Conservation (phyloP, 2,888 invertebrate genomes). For the Ctena decussata region DNA sequence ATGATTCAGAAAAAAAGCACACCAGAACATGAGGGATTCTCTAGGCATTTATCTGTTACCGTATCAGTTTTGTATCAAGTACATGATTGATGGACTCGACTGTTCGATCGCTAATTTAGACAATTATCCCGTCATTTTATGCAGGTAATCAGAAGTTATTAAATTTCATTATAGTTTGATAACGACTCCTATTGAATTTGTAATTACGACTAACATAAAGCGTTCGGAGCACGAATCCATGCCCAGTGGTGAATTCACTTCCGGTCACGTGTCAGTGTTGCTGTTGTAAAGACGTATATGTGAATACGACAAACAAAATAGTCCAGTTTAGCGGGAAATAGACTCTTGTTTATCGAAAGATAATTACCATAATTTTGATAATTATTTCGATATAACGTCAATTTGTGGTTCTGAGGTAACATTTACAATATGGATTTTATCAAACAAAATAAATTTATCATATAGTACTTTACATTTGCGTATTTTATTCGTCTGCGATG, state of each 20-base stretch:
- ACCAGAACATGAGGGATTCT: too few species aligned
- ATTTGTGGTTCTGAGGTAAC: neutral
- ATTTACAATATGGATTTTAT: neutral
- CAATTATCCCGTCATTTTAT: slow-evolving; percentile 5
- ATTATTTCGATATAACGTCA: neutral
- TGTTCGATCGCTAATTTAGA: neutral
- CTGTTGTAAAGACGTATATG: neutral
- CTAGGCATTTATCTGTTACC: neutral
- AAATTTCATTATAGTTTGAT: slow-evolving; percentile 16
- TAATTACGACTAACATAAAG: slow-evolving; percentile 11
- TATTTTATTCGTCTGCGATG: too few species aligned
- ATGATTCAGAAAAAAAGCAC: too few species aligned
- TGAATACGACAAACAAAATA: slow-evolving; percentile 5
- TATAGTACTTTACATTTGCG: neutral
- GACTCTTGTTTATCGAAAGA: neutral
- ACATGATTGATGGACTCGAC: neutral
- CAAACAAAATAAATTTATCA: neutral
- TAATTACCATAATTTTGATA: slow-evolving; percentile 14
- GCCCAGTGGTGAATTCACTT: neutral
- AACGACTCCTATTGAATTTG: slow-evolving; percentile 4
- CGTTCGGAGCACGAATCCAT: neutral
- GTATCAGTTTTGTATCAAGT: neutral
- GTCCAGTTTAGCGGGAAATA: neutral
- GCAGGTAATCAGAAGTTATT: slow-evolving; percentile 8
- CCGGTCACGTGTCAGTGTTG: neutral